Base-by-base conservation (phyloP, 2,888 invertebrate species). In the Chrysolina oricalcia region DNA sequence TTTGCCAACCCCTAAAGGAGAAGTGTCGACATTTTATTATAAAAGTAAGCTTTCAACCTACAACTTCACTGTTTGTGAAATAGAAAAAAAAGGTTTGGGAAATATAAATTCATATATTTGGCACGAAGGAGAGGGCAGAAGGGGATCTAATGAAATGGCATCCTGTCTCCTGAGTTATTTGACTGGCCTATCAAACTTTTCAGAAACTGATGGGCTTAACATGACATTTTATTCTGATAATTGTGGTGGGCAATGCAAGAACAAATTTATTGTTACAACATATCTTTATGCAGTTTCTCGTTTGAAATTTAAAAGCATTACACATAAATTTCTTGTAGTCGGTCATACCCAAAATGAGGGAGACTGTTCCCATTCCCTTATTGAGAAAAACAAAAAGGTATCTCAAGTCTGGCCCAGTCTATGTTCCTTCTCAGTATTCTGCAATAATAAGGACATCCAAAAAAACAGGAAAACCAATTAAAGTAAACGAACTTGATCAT, bases 371-470 rank as follows among this genome's bases (percentile, higher is more conserved):
- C 74, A 66, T 50, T 75, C 72, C 15, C 5, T 68, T 23, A 76
- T 73, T 53, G 76, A 76, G 53, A 76, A 69, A 73, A 69, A 63
- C 50, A 70, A 73, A n/a, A 76, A 67, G 48, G 68, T 59, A 43
- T n/a, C n/a, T 27, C 27, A 27, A 50, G 19, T 48, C 71, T 17
- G 67, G 71, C n/a, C 71, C 62, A 8, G 71, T 74, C 66, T 74
- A 71, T 46, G 68, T 70, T 15, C 73, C 70, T 11, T 6, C 62
- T 13, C 66, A 71, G 17, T 43, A 59, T 46, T 19, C 56, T 43
- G 43, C 43, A 21, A 66, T 72, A 19, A 66, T 63, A 43, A 50
- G n/a, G 53, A 69, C 35, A 17, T 21, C 69, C 11, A 59, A 63
- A 67, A 70, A 62, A 62, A 70, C 23, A 21, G 63, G 63, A 15